Conservation (phyloP, 2,888 invertebrate species). For the Nemotelus nigrinus region DNA sequence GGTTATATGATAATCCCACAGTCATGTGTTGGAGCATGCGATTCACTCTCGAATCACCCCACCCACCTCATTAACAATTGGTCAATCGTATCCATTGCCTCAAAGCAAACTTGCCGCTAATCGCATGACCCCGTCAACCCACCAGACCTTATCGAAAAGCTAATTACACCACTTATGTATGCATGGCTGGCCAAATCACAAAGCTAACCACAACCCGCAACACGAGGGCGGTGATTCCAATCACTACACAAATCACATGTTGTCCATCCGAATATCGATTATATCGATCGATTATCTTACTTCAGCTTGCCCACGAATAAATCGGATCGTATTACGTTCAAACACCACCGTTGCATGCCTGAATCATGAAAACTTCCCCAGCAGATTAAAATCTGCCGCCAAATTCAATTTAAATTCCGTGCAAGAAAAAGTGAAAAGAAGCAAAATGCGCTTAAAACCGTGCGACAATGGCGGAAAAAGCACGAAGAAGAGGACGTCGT, state of each 20-base stretch:
- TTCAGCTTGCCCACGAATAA: not conserved
- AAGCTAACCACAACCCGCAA: conserved; percentile 11
- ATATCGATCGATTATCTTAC: conserved; percentile 5
- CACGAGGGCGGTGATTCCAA: not conserved
- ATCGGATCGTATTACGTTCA: conserved; percentile 15
- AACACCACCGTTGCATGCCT: conserved; percentile 2
- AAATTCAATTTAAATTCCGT: conserved; percentile 32
- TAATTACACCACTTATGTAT: too few relatives aligned
- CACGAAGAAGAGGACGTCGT: not conserved
- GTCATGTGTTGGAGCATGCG: too few relatives aligned
- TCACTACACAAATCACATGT: not conserved
- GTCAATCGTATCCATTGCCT: too few relatives aligned
- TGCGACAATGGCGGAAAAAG: conserved; percentile 3
- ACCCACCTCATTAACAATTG: too few relatives aligned
- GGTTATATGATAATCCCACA: too few relatives aligned
- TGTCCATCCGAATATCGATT: conserved; percentile 13
- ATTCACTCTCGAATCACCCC: too few relatives aligned
- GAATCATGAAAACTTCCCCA: conserved; percentile 11
- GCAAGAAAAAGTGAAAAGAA: not conserved
- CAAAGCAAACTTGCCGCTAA: too few relatives aligned
- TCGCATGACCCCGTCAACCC: too few relatives aligned
- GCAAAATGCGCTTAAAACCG: not conserved
- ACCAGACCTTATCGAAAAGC: too few relatives aligned
- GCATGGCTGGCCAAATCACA: not conserved
- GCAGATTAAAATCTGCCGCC: conserved; percentile 39